Base-by-base conservation (phyloP, 2,888 invertebrate genomes). In the Caenorhabditis virilis region DNA sequence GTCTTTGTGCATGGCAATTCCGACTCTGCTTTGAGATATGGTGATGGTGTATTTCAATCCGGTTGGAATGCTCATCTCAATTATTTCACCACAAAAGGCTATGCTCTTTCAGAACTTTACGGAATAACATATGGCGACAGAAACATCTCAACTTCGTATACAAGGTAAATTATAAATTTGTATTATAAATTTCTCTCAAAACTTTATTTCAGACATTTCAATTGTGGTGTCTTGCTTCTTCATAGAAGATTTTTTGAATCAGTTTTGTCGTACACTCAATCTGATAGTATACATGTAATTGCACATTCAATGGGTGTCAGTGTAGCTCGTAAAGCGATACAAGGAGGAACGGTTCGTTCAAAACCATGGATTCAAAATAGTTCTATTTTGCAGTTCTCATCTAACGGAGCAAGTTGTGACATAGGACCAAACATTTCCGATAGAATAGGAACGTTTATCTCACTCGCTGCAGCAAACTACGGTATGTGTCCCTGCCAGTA, bases 1-100 rank as follows among this genome's bases (percentile, higher is more conserved):
- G 36, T 80, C 11, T 80, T 80, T 63, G 73, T 80, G 26, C 80
- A 80, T 54, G 80, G 80, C 18, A 80, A 80, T 52, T 78, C 78
- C 5, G 80, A 80, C 54, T 77, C 76, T 0, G 80, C 80, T 1
- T 53, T 80, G 33, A 66, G 74, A 39, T 53, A 60, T 25, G 65
- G 68, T 13, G 61, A 63, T 0, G 45, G 62, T 3, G 62, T 38
- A n/a, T 66, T 47, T 18, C 63, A 69, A 50, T 59, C 66, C 4
- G 80, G 80, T 7, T 80, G 78, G 78, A 66, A 74, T 46, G 68
- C 58, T 1, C 56, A 69, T 2, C 23, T 74, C 5, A 56, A 52
- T 16, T 64, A 63, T 41, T 68, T 77, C 46, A 18, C 54, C 13
- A 39, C 46, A 6, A 64, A 61, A 6, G 78, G 74, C 13, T 80